Conservation (phyloP, 2,888 invertebrate genomes). For the Mayetiola destructor region DNA sequence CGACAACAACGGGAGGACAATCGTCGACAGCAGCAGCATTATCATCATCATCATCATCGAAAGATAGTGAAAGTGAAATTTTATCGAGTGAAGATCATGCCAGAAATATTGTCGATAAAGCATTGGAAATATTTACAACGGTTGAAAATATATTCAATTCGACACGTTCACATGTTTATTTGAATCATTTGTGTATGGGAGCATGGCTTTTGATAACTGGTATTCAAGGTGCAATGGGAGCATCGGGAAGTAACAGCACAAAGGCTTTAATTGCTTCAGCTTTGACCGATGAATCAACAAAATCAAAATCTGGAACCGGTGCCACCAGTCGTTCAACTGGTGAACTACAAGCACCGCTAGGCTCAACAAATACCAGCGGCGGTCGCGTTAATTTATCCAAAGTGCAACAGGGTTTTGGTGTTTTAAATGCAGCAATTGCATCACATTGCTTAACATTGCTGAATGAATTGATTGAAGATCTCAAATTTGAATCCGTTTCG, state of each 20-base stretch:
- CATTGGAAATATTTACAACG: constrained; percentile 68
- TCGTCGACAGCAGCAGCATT: constrained; percentile 15
- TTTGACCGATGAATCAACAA: constrained; percentile 29
- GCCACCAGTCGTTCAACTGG: constrained; percentile 41
- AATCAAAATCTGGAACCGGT: constrained; percentile 31
- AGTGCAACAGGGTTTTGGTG: constrained; percentile 73
- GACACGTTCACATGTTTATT: constrained; percentile 71
- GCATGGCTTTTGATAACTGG: constrained; percentile 79
- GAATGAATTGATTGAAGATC: constrained; percentile 32
- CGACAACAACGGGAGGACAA: constrained; percentile 18
- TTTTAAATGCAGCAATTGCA: constrained; percentile 77
- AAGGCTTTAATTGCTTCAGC: constrained; percentile 35
- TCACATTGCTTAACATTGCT: constrained; percentile 63
- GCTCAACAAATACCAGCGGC: too few relatives aligned
- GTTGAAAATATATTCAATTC: constrained; percentile 69
- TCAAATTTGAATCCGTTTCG: constrained; percentile 33
- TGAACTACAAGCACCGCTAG: constrained; percentile 33
- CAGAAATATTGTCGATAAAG: constrained; percentile 72
- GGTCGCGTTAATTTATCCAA: constrained; percentile 51
- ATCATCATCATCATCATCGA: constrained; percentile 14
- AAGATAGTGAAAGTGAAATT: constrained; percentile 48
- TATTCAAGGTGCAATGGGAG: constrained; percentile 64
- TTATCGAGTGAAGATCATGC: constrained; percentile 53
- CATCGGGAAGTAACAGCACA: constrained; percentile 45
- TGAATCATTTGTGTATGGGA: constrained; percentile 79